phyloP scores from a whole-genome alignment of 2,888 invertebrate genomes.

The Eulithis prunata region DNA sequence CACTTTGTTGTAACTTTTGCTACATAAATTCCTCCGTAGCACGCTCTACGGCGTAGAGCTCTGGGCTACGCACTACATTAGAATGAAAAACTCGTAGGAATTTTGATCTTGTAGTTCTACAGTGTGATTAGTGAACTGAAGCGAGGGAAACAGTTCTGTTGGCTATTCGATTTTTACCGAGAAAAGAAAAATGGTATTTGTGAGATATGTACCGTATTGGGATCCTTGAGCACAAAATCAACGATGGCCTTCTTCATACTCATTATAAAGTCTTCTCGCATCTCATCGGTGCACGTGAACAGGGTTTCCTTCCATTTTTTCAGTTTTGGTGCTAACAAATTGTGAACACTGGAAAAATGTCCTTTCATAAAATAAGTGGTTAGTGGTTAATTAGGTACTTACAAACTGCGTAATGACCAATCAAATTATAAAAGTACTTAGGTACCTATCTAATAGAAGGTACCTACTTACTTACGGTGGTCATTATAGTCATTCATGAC shows the following conservation, averaged over 20 bases:
- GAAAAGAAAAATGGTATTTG: too few species aligned
- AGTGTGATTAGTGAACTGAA: too few species aligned
- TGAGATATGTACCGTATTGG: conserved; percentile 70
- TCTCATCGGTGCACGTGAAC: conserved; percentile 88
- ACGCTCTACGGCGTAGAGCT: conserved; percentile 13
- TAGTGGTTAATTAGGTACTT: too few species aligned
- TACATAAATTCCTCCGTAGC: conserved; percentile 7
- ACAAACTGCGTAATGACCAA: too few species aligned
- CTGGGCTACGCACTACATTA: conserved; percentile 4
- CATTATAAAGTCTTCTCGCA: conserved; percentile 93
- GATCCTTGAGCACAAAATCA: conserved; percentile 95
- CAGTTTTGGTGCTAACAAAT: conserved; percentile 86
- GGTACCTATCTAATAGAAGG: too few species aligned
- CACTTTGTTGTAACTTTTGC: conserved; percentile 2
- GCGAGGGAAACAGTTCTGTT: too few species aligned
- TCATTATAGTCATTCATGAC: too few species aligned
- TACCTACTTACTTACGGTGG: too few species aligned
- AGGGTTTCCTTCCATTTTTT: conserved; percentile 86
- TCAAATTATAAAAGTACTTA: too few species aligned
- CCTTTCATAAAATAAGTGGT: too few species aligned
- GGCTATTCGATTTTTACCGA: not conserved
- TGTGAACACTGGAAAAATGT: conserved; percentile 80
- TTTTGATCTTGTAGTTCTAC: too few species aligned
- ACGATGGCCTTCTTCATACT: conserved; percentile 96
- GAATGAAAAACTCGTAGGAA: too few species aligned